Conservation (phyloP, 2,113 vertebrate genomes). For the Pteruthius melanotis region DNA sequence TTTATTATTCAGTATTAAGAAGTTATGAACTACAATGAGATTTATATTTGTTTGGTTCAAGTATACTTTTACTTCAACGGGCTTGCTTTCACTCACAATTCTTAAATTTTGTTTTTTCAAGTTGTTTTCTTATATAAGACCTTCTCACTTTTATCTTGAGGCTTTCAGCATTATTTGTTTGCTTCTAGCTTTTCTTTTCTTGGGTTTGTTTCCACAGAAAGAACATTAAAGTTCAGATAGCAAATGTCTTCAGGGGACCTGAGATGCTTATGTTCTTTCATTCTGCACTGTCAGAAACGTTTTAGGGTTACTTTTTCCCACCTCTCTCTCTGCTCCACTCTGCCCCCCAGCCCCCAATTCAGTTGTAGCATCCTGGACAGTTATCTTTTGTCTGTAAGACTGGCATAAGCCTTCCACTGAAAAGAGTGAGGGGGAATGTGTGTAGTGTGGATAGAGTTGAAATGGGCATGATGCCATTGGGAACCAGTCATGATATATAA, state of each 20-base stretch:
- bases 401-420: neutral
- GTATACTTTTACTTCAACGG: neutral
- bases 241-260: neutral
- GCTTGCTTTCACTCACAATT: neutral
- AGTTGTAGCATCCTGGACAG: neutral
- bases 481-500: neutral
- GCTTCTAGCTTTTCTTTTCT: neutral
- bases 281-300: neutral
- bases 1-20: neutral
- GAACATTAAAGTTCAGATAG: neutral
- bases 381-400: neutral
- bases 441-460: neutral
- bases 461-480: neutral
- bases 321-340: neutral
- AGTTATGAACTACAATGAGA: neutral
- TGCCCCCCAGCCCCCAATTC: fast-evolving
- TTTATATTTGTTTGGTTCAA: neutral
- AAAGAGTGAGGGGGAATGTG: neutral
- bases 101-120: neutral
- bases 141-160: neutral
- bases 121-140: neutral
- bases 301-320: neutral
- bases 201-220: neutral
- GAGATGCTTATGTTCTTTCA: neutral
- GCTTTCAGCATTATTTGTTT: neutral